Evolutionary conservation across 2,888 invertebrate genomes (phyloP), one percentile per base, ranked within the genome.

Genomic region (Agrochola circellaris): DNA sequence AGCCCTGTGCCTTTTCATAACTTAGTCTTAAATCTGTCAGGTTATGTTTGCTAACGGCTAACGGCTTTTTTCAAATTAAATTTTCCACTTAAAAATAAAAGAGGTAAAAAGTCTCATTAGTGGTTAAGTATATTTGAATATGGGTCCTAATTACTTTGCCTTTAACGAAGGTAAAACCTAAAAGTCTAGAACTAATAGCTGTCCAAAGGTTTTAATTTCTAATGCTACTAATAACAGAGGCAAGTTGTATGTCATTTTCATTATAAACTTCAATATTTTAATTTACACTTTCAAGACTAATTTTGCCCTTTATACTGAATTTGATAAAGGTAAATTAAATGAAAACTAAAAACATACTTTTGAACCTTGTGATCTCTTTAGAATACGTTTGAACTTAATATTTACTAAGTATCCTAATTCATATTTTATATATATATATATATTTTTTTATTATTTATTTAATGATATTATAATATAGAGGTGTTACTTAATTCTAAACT

Each of bases 101-200:
- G 23, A 54, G 5, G 5, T n/a, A n/a, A n/a, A 56, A n/a, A 5
- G 5, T 13, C n/a, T 5, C 56, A 56, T 56, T 56, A 56, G 11
- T 56, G 56, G 56, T 56, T 56, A 13, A 56, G 56, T 56, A 56
- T 56, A 56, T 56, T 56, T 56, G 6, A n/a, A 56, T n/a, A 56
- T 6, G 13, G 13, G 5, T n/a, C 13, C n/a, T n/a, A 56, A n/a
- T 56, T 65, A 60, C 64, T 54, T 58, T 7, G 20, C 17, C 23
- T 30, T 20, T 34, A 58, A 68, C 45, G 34, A 66, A 45, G 48
- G 61, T 42, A 13, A 15, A 30, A 42, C 26, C 2, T 1, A 26
- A 60, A 80, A 69, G 20, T 64, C 38, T 45, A 48, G 13, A 65
- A 70, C 5, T 48, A 30, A 61, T 54, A 69, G 45, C 45, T 69